Percentiles rank a stretch among this genome's conserved stretches.
Conservation (phyloP, 2,797 vertebrate genomes). For the Amphiprion clarkii region DNA sequence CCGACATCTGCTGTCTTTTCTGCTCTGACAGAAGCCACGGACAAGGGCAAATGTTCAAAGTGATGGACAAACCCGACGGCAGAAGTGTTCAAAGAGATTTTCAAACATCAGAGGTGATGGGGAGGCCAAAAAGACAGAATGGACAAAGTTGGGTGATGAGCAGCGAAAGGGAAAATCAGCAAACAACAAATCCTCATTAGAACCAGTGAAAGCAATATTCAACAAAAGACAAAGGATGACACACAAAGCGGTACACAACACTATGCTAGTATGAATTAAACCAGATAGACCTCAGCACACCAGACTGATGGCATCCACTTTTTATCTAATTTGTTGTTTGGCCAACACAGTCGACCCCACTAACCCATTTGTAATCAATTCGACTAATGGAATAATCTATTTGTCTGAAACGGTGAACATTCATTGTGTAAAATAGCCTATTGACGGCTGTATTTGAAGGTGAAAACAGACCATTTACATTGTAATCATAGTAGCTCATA, state of each 20-base stretch:
- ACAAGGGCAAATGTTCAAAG: not conserved
- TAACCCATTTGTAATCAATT: slow-evolving; percentile 59
- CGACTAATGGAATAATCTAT: slow-evolving; percentile 70
- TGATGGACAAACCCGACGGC: not conserved
- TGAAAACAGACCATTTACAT: slow-evolving; percentile 41
- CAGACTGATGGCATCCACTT: slow-evolving; percentile 44
- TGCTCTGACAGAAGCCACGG: slow-evolving; percentile 12
- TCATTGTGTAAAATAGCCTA: slow-evolving; percentile 51
- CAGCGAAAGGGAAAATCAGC: slow-evolving; percentile 7
- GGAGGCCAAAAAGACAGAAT: not conserved
- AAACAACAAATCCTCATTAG: not conserved
- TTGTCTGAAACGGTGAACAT: slow-evolving; percentile 52
- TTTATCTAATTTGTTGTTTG: slow-evolving; percentile 60
- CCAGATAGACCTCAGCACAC: slow-evolving; percentile 33
- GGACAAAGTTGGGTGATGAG: slow-evolving; percentile 1
- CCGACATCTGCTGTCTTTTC: slow-evolving; percentile 19
- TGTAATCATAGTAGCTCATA: slow-evolving; percentile 27
- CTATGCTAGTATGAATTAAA: slow-evolving; percentile 19
- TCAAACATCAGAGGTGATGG: not conserved
- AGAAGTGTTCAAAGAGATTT: not conserved
- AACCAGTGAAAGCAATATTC: no score
- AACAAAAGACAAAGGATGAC: not conserved
- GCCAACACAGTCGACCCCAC: slow-evolving; percentile 51
- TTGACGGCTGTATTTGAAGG: slow-evolving; percentile 41
- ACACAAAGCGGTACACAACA: slow-evolving; percentile 3